These are phyloP conservation scores for Sebastes glaucus DNA, from an alignment of 2,797 vertebrate species.

Conservation along the genomic window DNA sequence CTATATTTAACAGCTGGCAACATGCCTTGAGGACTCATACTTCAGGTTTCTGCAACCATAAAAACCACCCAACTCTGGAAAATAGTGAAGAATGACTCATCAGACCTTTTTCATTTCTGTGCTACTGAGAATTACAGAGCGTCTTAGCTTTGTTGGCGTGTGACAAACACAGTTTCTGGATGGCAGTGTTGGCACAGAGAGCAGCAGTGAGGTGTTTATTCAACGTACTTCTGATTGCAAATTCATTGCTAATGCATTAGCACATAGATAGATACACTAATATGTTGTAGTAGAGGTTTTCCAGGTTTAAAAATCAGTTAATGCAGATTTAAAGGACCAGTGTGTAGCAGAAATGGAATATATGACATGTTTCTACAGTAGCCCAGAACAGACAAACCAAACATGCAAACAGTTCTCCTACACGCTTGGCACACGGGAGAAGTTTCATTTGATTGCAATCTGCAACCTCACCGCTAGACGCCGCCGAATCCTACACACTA, in stretches of 20 bases:
- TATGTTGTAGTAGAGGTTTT: background rate
- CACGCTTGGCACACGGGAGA: too few species aligned
- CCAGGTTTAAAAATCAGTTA: background rate
- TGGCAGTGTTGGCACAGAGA: background rate
- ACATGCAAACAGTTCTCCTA: too few species aligned
- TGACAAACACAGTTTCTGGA: background rate
- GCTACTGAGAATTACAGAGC: background rate
- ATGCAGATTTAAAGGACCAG: background rate
- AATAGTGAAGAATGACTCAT: slow-evolving; percentile 23
- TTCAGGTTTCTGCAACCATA: slow-evolving; percentile 15
- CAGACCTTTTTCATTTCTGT: slow-evolving; percentile 4
- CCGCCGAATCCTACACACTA: too few species aligned
- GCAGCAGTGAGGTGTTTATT: background rate
- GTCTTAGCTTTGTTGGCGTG: background rate
- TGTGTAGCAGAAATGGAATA: too few species aligned
- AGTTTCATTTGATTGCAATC: too few species aligned
- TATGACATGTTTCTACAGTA: too few species aligned
- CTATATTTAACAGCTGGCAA: slow-evolving; percentile 22
- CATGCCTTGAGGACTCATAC: slow-evolving; percentile 1
- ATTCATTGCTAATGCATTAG: background rate
- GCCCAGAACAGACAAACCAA: too few species aligned
- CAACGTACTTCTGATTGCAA: background rate
- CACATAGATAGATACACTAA: background rate
- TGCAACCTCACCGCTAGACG: too few species aligned
- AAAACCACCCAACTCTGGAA: background rate